Evolutionary conservation across 2,888 invertebrate species (phyloP), one percentile per base, ranked within the genome.

Genomic region (Antitype chi): DNA sequence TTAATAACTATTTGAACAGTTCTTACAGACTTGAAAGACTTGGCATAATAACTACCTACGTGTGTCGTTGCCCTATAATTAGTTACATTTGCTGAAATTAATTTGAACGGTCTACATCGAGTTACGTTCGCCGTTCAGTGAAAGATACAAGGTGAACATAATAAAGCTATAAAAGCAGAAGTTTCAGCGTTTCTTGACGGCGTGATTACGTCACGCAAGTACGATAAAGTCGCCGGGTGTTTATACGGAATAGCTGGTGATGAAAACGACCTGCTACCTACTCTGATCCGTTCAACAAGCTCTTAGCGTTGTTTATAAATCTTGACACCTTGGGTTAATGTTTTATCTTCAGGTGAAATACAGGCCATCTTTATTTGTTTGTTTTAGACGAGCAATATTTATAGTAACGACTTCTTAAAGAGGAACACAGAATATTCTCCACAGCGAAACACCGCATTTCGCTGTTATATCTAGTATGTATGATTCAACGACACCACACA

Each of bases 121-220:
- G 63, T 77, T 38, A 64, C 47, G 55, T 64, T 74, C 38, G 47
- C 23, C n/a, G 7, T 76, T 57, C 64, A 49, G 69, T 67, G 28
- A 69, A 68, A 73, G 87, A 75, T 80, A 77, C 55, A 71, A 78
- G 57, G 59, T 70, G 64, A 43, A 82, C 84, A 87, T 88, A 88
- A 90, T 87, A 88, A 85, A 85, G 85, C 66, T 80, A 80, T 86
- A 86, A 85, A 84, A 76, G 64, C 74, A 73, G 57, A 75, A 80
- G 78, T 79, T 79, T 75, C 55, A 76, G 74, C 80, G 74, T 62
- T 75, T 80, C 70, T 76, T 80, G 87, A 80, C 74, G 80, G 52
- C 52, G 49, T 76, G 82, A 85, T 88, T 80, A 82, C 64, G 82
- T 85, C 90, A 90, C 87, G 88, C 84, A 85, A 86, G 60, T 63